Evolutionary conservation across 2,113 vertebrate species (phyloP), one percentile per base, ranked within the genome.

Genomic region (Lota lota): DNA sequence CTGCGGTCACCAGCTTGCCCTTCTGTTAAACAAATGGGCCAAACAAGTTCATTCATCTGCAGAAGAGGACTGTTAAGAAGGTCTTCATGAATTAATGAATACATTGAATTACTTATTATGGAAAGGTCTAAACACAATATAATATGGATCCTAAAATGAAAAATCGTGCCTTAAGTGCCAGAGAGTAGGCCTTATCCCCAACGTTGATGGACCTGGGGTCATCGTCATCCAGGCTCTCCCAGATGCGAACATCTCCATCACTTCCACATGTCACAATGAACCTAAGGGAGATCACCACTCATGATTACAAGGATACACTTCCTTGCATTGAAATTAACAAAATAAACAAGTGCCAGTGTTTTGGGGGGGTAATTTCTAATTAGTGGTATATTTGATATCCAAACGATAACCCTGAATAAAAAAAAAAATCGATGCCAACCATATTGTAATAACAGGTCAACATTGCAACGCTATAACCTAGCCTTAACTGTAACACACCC

Each of bases 201-300:
- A 99, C 95, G 0, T 89, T 97, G 81, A 99, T 95, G 73, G 95
- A 98, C 79, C 94, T 97, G 0, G 96, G 97, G 67, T 99, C 96
- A 3, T 99, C 96, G 0, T 99, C 97, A 50, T 99, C 96, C 77
- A 99, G 84, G 82, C 94, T 88, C 80, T 96, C 95, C 96, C 96
- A 99, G 68, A 99, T 94, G 19, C 97, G 92, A 15, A 99, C 94
- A 15, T 99, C 97, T 70, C 97, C 97, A 63, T 99, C 97, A 50
- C 93, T 95, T 64, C 97, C 97, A 75, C 96, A 94, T 3, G 97
- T 99, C 2, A 99, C 93, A 4, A 99, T 93, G 74, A 75, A 94
- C 77, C 97, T 99, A 85, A 69, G 56, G 40, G n/a, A 64, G 51
- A 65, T 61, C n/a, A 56, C 6, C n/a, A 19, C 53, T 18, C 18